phyloP scores from a whole-genome alignment of 1,140 invertebrate genomes.

The honey bee (Apis mellifera) region Amel_HAv3.1 CM009942.2:4125001-4125500 shows the following conservation, averaged over 20 bases:
- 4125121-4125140: slow-evolving; percentile 75
- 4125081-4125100: slow-evolving; percentile 77
- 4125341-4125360: neutral
- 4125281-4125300: too few species aligned
- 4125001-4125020: slow-evolving; percentile 4
- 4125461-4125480: too few species aligned
- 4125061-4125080: slow-evolving; percentile 80
- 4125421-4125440: too few species aligned
- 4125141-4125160: slow-evolving; percentile 74
- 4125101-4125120: slow-evolving; percentile 81
- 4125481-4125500: too few species aligned
- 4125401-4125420: too few species aligned
- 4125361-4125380: too few species aligned
- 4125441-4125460: too few species aligned
- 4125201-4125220: slow-evolving; percentile 68
- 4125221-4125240: slow-evolving; percentile 68
- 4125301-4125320: neutral
- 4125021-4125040: slow-evolving; percentile 70
- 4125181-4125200: slow-evolving; percentile 48
- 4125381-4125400: too few species aligned
- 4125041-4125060: slow-evolving; percentile 82
- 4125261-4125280: neutral
- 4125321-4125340: neutral
- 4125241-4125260: slow-evolving; percentile 67
- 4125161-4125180: slow-evolving; percentile 65